Base-by-base conservation (phyloP, 2,113 vertebrate genomes). In the Danionella cerebrum region DNA sequence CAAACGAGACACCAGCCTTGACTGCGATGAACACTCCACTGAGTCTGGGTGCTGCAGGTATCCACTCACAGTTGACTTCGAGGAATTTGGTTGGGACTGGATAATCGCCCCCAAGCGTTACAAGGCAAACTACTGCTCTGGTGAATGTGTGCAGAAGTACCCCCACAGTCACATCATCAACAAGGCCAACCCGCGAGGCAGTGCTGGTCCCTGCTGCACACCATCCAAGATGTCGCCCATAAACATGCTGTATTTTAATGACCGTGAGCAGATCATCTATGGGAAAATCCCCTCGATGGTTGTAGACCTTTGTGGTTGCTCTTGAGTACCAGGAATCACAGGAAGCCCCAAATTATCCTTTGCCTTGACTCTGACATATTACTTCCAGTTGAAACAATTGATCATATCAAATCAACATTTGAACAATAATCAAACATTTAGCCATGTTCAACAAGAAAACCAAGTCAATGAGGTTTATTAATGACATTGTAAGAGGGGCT, bases 51-150 rank as follows among this genome's bases (percentile, higher is more conserved):
- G 92, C 25, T 94, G 92, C 47, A 91, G 91, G 12, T 94, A 94
- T 70, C 90, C 92, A 0, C 88, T 94, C 64, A 93, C 91, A 0
- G 92, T 94, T 67, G 91, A 94, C 84, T 94, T 94, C 2, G 92
- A 94, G 80, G 91, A 90, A 16, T 94, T 94, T 1, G 92, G 92
- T 7, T 94, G 92, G 92, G 92, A 94, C 64, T 94, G 92, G 92
- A 94, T 94, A 77, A 94, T 94, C 0, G 92, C 92, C 9, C 92
- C 92, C 33, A 94, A 94, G 73, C 87, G 91, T 88, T 94, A 93
- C 76, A 94, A 93, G 85, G 92, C 92, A 1, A 94, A 94, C 64
- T 94, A 94, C 42, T 94, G 92, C 84, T 94, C 91, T 0, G 92
- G 92, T 57, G 91, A 94, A 76, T 94, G 92, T 10, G 92, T 93